Conservation (phyloP, 2,113 vertebrate species). For the Lophotis ruficrista region DNA sequence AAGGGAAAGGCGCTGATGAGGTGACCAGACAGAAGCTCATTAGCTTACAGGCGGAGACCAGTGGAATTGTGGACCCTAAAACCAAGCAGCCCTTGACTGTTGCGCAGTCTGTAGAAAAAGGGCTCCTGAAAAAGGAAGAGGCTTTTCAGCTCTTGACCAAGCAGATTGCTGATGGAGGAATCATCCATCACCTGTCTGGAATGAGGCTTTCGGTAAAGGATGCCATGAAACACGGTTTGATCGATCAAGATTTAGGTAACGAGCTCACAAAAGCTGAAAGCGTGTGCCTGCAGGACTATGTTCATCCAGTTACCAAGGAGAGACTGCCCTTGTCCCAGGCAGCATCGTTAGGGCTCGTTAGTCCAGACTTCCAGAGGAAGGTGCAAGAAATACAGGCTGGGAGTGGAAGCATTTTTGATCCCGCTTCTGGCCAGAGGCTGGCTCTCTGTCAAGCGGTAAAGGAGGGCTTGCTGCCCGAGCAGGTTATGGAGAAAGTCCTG, state of each 20-base stretch:
- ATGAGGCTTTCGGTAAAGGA: slow-evolving; percentile 84
- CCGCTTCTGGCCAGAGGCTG: slow-evolving; percentile 72
- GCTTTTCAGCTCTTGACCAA: slow-evolving; percentile 79
- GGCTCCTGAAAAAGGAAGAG: slow-evolving; percentile 77
- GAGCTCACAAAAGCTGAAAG: slow-evolving; percentile 82
- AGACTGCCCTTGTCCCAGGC: slow-evolving; percentile 74
- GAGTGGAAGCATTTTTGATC: slow-evolving; percentile 68
- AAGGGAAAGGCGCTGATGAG: slow-evolving; percentile 80
- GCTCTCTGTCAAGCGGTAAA: slow-evolving; percentile 77
- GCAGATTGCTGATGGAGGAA: slow-evolving; percentile 89
- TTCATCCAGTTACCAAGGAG: slow-evolving; percentile 74
- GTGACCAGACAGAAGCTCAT: slow-evolving; percentile 76
- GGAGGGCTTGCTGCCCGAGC: slow-evolving; percentile 74
- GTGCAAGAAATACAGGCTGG: slow-evolving; percentile 74
- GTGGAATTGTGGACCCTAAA: slow-evolving; percentile 85
- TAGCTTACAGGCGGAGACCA: slow-evolving; percentile 86
- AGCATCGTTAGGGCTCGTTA: slow-evolving; percentile 38
- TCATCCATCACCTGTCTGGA: slow-evolving; percentile 89
- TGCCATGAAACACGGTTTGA: slow-evolving; percentile 80
- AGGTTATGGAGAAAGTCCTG: slow-evolving; percentile 62
- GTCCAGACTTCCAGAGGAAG: slow-evolving; percentile 59
- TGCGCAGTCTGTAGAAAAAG: slow-evolving; percentile 79
- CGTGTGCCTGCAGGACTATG: slow-evolving; percentile 66
- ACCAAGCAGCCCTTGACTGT: slow-evolving; percentile 78
- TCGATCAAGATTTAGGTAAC: slow-evolving; percentile 72